Evolutionary conservation across 2,797 vertebrate species (phyloP), one percentile per base, ranked within the genome.

Genomic region (Enteromius viviparus): DNA sequence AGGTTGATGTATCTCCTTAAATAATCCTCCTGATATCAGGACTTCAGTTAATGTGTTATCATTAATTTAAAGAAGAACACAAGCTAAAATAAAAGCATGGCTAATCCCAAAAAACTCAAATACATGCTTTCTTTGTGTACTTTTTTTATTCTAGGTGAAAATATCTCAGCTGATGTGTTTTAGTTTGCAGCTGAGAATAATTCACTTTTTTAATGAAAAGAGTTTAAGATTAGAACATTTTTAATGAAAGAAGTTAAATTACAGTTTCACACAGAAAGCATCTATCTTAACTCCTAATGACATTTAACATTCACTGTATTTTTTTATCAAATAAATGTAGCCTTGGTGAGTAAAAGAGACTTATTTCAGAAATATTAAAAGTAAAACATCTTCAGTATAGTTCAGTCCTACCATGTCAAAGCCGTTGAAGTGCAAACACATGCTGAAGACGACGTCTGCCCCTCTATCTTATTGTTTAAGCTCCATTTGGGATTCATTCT

Each of bases 401-500:
- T 29, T 29, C 23, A 15, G 2, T 62, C 26, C 26, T 15, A 64
- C 1, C 60, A 64, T 32, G 6, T 64, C 6, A 64, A 64, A 64
- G 26, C 26, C 0, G 60, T 7, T 17, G 60, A 62, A 62, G 60
- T 62, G 12, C 60, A 62, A 3, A 62, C 32, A 45, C 80, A 47
- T 10, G 69, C 34, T 34, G 5, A 40, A 45, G 77, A 23, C 68
- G 34, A 60, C 3, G 42, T 66, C 60, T 71, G 58, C 29, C 62
- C 60, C 37, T 55, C 40, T 47, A 60, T 74, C 80, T 65, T 71
- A 79, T 45, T 85, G 86, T 85, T 81, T 75, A 84, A 84, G 77
- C 90, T 92, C 91, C 88, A 91, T 91, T 89, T 94, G 94, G 80
- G 92, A 95, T 95, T 95, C 94, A 93, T 93, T 90, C 85, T 82